phyloP scores from a whole-genome alignment of 1,140 invertebrate genomes.

The Piezodorus guildinii region DNA sequence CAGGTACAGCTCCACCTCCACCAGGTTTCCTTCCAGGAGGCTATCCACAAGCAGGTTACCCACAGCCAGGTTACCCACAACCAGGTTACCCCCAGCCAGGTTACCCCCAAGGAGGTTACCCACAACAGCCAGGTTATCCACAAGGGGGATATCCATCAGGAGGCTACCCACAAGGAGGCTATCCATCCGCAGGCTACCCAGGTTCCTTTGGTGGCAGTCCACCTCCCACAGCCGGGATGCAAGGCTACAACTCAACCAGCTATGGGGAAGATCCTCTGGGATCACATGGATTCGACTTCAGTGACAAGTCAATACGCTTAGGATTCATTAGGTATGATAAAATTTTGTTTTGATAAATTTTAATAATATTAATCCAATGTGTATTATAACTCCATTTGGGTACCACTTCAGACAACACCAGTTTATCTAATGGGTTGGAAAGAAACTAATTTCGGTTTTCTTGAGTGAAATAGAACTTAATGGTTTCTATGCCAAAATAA shows the following conservation, averaged over 20 bases:
- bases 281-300: conserved; percentile 37
- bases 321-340: conserved; percentile 55
- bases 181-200: not conserved
- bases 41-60: conserved; percentile 20
- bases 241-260: not conserved
- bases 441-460: no score
- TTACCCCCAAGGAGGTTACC: conserved; percentile 17
- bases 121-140: conserved; percentile 5
- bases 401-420: no score
- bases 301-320: conserved; percentile 54
- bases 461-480: no score
- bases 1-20: conserved; percentile 12
- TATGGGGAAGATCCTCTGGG: conserved; percentile 45
- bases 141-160: conserved; percentile 9
- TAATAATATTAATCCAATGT: no score
- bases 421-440: no score
- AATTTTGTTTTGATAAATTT: not conserved
- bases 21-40: conserved; percentile 20
- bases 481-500: no score
- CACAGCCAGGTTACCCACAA: conserved; percentile 17
- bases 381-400: no score
- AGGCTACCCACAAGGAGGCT: conserved; percentile 16
- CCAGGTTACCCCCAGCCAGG: conserved; percentile 19
- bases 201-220: not conserved
- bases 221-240: conserved; percentile 2